Base-by-base conservation (phyloP, 2,888 invertebrate species). In the Agrochola lota region DNA sequence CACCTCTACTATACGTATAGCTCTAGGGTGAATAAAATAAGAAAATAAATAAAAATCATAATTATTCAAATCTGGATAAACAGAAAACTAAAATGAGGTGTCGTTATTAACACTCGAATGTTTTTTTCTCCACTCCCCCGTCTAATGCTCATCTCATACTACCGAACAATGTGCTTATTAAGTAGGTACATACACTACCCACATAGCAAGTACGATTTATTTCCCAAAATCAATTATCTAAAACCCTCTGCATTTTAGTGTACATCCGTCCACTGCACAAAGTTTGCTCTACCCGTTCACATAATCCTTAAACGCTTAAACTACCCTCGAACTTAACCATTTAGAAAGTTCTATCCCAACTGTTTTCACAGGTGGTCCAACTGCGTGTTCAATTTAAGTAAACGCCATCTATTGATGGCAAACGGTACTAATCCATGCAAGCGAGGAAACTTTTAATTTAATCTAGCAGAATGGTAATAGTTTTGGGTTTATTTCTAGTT, bases 281-380 rank as follows among this genome's bases (percentile, higher is more conserved):
- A 72, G 17, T 70, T 80, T 57, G 35, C 15, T 40, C 68, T n/a
- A 60, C 9, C 49, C 35, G 8, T 43, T 71, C 43, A 64, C 59
- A 26, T 64, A 80, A 85, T 77, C 85, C 85, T 64, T 43, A 15
- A 71, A 60, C 84, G 73, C 59, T 80, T 49, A 71, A 84, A 80
- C 62, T 79, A 49, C 30, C 30, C 67, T 40, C 64, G 12, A 64
- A 83, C 71, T 69, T n/a, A 52, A 75, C 26, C 49, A 46, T 80
- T 80, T 60, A 73, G 46, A 80, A 80, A 80, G 49, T 80, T 68
- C 63, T n/a, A 55, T 23, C 23, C 46, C 2, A 78, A 76, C 75
- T 73, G 69, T 84, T 87, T 77, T 70, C 87, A 71, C 85, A 85
- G 85, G 80, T 85, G 85, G 23, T 63, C 43, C 26, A 46, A 46